These are phyloP conservation scores for Lutraria lutraria DNA, from an alignment of 2,888 invertebrate species.

Conservation along the genomic window DNA sequence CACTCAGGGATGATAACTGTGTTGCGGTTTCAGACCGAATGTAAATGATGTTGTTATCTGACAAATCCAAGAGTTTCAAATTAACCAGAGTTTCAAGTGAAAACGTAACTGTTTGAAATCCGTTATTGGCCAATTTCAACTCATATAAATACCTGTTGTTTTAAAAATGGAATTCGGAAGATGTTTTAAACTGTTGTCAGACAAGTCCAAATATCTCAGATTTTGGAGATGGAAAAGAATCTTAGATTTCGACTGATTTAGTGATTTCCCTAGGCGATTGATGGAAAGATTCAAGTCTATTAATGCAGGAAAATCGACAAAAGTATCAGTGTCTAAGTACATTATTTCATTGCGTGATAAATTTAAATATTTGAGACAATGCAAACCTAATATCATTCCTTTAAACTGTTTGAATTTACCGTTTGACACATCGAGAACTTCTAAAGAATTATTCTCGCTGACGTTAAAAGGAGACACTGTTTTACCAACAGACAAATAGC, in stretches of 20 bases:
- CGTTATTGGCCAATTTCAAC: constrained; percentile 32
- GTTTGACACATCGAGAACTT: constrained; percentile 33
- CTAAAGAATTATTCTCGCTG: constrained; percentile 35
- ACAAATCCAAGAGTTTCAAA: constrained; percentile 35
- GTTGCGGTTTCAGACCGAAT: background rate
- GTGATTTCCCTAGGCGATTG: constrained; percentile 41
- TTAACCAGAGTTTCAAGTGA: background rate
- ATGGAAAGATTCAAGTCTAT: constrained; percentile 23
- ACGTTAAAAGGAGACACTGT: constrained; percentile 27
- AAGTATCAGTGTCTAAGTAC: constrained; percentile 34
- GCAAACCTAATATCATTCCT: constrained; percentile 37
- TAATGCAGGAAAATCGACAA: constrained; percentile 30
- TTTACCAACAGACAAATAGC: constrained; percentile 18
- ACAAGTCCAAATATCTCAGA: constrained; percentile 31
- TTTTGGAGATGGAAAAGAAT: constrained; percentile 31
- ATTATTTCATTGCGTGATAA: constrained; percentile 28
- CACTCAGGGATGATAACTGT: background rate
- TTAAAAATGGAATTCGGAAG: constrained; percentile 33
- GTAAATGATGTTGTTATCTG: constrained; percentile 35
- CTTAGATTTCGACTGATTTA: background rate
- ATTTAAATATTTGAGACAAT: constrained; percentile 43
- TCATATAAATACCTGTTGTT: constrained; percentile 3
- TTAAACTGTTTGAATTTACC: constrained; percentile 12
- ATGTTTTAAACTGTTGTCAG: constrained; percentile 18
- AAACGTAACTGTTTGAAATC: constrained; percentile 26